Evolutionary conservation across 2,113 vertebrate genomes (phyloP).

Genomic region (Tychaedon coryphoeus): DNA sequence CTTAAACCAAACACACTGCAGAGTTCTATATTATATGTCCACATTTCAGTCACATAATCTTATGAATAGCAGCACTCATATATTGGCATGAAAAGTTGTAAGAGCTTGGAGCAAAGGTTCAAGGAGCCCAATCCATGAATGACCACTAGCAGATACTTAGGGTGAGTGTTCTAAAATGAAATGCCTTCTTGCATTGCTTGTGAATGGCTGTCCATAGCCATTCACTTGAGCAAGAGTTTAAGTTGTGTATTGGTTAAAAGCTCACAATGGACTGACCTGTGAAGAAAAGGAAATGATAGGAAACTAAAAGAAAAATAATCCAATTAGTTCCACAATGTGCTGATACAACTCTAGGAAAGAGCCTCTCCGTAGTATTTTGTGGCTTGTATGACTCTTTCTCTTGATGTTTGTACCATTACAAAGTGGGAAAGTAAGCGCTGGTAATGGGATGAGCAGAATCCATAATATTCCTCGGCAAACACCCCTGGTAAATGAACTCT

Average conservation of each 20-base stretch:
- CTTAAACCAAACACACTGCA: neutral
- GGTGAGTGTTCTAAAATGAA: neutral
- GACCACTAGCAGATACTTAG: neutral
- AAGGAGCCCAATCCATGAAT: neutral
- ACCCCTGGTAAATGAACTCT: neutral
- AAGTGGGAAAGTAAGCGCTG: neutral
- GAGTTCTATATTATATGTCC: neutral
- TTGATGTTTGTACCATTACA: neutral
- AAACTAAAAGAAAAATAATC: neutral
- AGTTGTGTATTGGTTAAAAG: neutral
- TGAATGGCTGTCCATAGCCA: neutral
- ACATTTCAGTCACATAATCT: neutral
- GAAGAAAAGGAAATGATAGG: neutral
- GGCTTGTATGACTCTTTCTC: neutral
- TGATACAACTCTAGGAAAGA: neutral
- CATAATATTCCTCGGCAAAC: accelerated
- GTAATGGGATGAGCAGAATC: neutral
- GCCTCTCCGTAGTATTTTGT: neutral
- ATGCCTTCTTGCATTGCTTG: neutral
- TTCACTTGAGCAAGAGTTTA: neutral
- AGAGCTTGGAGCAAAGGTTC: neutral
- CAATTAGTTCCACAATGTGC: neutral
- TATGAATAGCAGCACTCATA: neutral
- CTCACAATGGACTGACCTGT: neutral
- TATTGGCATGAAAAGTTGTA: neutral